Base-by-base conservation (phyloP, 2,113 vertebrate species). In the Pachycephala philippinensis region DNA sequence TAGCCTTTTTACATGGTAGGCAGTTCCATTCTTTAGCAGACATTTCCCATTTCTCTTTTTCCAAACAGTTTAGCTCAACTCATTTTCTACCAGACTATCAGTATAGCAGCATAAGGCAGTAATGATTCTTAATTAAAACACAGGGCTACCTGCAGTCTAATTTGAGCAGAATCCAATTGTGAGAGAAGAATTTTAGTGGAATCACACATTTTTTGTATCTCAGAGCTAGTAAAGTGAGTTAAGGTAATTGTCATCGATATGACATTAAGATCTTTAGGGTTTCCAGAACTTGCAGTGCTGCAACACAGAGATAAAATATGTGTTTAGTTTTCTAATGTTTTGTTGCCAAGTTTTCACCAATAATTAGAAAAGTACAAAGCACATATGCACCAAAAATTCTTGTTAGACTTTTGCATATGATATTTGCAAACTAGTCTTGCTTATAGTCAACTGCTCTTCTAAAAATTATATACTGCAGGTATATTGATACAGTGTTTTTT, bases 81-180 rank as follows among this genome's bases (percentile, higher is more conserved):
- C 18, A 22, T 6, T 81, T 85, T 72, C 70, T 81, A 53, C 40
- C 28, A 76, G 37, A 71, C 26, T 68, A 47, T 26, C 52, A 30
- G 33, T 61, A 35, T 5, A 64, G 50, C 26, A 90, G 39, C 53
- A 76, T 77, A 84, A 85, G 45, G 70, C 49, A 80, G 42, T 66
- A 86, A 88, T 49, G 42, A 2, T 70, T 88, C 21, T 84, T 94
- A 75, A 92, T 90, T 90, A 94, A 93, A 94, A 86, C 44, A 77
- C 26, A 70, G 13, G 52, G 9, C 23, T 90, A 93, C 71, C 57
- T 90, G 45, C 7, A 18, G 30, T 54, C 54, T 74, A 83, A 91
- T 85, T 93, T 59, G 60, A 83, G 13, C 39, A 77, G 52, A 80
- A 94, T 65, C n/a, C 35, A 77, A 61, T 63, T 80, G 23, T 33